Conservation (phyloP, 2,113 vertebrate species). For the Tamias sibiricus region DNA sequence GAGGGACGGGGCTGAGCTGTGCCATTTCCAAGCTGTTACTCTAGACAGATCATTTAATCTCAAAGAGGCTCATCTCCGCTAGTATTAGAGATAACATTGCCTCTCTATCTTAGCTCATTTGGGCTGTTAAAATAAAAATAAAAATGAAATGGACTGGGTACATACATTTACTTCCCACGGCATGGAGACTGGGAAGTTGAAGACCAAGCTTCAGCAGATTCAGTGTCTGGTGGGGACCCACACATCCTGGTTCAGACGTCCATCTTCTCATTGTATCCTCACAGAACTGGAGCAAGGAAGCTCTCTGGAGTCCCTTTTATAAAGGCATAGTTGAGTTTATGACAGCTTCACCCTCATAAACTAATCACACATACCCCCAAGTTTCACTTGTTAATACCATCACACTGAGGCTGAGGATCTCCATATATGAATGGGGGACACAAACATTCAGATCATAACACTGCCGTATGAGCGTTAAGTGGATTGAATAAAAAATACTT, state of each 20-base stretch:
- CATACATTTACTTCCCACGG: not conserved
- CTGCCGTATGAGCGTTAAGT: not conserved
- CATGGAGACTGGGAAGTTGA: not conserved
- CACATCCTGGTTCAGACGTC: not conserved
- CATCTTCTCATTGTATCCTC: not conserved
- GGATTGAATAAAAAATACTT: conserved; percentile 23
- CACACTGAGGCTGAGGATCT: not conserved
- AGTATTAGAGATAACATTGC: not conserved
- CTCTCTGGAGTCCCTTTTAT: not conserved
- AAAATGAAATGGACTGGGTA: not conserved
- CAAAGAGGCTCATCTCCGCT: not conserved
- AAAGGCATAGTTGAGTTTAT: not conserved
- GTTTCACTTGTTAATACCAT: not conserved
- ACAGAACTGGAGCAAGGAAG: not conserved
- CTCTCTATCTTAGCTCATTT: not conserved
- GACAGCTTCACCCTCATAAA: not conserved
- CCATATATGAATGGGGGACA: not conserved
- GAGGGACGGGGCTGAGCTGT: not conserved
- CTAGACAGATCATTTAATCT: not conserved
- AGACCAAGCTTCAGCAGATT: not conserved
- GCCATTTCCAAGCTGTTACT: not conserved
- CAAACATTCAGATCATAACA: not conserved
- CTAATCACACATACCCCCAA: not conserved
- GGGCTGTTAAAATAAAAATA: not conserved
- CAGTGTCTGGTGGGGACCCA: not conserved